Percentiles rank a stretch among this genome's conserved stretches.
phyloP scores from a whole-genome alignment of 2,797 vertebrate genomes.

The Nyctalus aviator region DNA sequence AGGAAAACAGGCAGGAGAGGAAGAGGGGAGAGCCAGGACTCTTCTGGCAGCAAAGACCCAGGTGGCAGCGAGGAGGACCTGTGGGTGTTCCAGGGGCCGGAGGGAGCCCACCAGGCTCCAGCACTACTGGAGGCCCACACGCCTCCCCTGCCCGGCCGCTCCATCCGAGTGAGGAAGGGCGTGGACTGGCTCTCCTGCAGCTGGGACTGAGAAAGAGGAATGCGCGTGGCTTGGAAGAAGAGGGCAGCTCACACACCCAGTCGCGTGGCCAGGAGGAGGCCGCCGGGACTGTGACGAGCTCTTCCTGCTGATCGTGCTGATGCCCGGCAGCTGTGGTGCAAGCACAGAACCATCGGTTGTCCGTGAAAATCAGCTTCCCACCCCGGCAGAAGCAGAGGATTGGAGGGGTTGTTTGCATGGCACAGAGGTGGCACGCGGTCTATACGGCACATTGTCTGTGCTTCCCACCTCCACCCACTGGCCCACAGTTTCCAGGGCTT shows the following conservation, averaged over 20 bases:
- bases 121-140: not conserved
- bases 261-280: not conserved
- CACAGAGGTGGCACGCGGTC: accelerated
- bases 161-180: too few relatives aligned
- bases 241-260: not conserved
- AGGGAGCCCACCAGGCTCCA: not conserved
- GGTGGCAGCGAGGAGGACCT: not conserved
- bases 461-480: not conserved
- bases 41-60: not conserved
- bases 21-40: not conserved
- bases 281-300: too few relatives aligned
- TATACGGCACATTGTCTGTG: not conserved
- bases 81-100: too few relatives aligned
- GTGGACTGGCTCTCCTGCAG: too few relatives aligned
- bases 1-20: not conserved
- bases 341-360: not conserved
- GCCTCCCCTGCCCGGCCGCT: not conserved
- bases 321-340: too few relatives aligned
- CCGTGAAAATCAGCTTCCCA: not conserved
- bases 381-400: not conserved
- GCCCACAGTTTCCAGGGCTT: not conserved
- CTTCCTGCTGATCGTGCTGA: not conserved
- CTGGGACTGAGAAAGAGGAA: not conserved
- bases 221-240: not conserved
- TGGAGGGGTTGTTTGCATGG: accelerated